phyloP scores from a whole-genome alignment of 2,113 vertebrate genomes.

The Pseudopipra pipra region DNA sequence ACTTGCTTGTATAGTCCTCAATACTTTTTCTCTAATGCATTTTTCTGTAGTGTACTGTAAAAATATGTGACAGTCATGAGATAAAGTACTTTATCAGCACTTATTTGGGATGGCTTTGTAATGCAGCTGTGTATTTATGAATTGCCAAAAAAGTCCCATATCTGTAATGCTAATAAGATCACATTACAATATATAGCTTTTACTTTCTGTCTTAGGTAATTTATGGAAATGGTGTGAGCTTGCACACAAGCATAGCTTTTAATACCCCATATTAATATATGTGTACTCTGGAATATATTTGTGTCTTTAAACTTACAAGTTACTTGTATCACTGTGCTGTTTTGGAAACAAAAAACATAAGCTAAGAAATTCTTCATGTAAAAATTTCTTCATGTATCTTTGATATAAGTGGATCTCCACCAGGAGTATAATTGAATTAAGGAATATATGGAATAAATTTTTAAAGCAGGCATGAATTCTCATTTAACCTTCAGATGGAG shows the following conservation, averaged over 20 bases:
- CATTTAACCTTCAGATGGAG: neutral
- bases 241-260: neutral
- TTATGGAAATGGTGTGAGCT: neutral
- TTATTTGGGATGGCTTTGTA: neutral
- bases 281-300: neutral
- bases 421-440: neutral
- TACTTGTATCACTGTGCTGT: neutral
- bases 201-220: neutral
- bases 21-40: neutral
- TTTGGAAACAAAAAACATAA: neutral
- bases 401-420: neutral
- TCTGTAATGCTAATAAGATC: neutral
- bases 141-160: neutral
- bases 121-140: neutral
- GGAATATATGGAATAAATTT: neutral
- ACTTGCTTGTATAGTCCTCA: neutral
- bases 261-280: neutral
- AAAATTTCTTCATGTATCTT: neutral
- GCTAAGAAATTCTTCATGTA: neutral
- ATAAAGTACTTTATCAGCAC: neutral
- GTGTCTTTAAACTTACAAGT: neutral
- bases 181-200: neutral
- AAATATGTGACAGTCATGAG: neutral
- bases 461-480: neutral
- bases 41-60: neutral